These are phyloP conservation scores for Epinephelus cyanopodus DNA, from an alignment of 2,113 vertebrate species.

Conservation along the genomic window DNA sequence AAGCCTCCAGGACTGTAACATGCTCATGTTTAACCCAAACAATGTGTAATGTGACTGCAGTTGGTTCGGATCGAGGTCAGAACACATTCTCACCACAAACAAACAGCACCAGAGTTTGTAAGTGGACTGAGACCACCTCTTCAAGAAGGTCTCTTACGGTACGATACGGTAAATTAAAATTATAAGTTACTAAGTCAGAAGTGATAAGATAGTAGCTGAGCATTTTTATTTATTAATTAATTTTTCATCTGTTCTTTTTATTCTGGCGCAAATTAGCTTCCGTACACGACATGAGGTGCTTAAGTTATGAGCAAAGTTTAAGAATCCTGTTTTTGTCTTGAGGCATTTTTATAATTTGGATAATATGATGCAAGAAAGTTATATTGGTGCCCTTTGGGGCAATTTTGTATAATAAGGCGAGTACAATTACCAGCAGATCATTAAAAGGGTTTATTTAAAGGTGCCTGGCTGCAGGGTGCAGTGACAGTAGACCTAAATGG, in stretches of 20 bases:
- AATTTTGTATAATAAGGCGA: slow-evolving; percentile 22
- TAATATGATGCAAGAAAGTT: slow-evolving; percentile 9
- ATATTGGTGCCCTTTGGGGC: slow-evolving; percentile 4
- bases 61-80: too few relatives aligned
- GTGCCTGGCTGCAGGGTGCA: slow-evolving; percentile 9
- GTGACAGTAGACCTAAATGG: not conserved
- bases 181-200: too few relatives aligned
- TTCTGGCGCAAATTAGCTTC: not conserved
- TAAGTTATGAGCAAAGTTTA: not conserved
- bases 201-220: too few relatives aligned
- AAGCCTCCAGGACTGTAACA: too few relatives aligned
- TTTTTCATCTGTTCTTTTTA: not conserved
- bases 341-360: not conserved
- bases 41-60: too few relatives aligned
- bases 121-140: too few relatives aligned
- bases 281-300: not conserved
- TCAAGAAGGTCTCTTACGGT: too few relatives aligned
- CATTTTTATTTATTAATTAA: too few relatives aligned
- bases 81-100: too few relatives aligned
- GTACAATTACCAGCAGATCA: slow-evolving; percentile 15
- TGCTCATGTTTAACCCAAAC: too few relatives aligned
- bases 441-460: slow-evolving; percentile 19
- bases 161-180: too few relatives aligned
- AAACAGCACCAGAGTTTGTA: too few relatives aligned
- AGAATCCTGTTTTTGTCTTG: slow-evolving; percentile 2